Evolutionary conservation across 2,113 vertebrate species (phyloP), one percentile per base, ranked within the genome.

Genomic region (Nettapus auritus): DNA sequence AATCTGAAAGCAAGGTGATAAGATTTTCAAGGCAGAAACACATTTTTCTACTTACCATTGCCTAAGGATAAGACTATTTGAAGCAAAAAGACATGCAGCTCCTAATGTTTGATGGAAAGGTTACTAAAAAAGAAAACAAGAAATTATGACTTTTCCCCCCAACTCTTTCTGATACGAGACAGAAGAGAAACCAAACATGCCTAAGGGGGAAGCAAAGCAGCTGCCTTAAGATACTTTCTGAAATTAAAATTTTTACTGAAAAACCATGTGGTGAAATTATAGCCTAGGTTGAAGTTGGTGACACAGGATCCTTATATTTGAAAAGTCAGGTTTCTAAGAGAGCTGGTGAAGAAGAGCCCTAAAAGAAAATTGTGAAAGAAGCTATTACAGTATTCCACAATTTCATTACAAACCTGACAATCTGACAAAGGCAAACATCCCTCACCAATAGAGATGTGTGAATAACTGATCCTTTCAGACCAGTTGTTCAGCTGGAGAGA

Each of bases 1-100:
- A 96, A 89, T 96, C 59, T 86, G 71, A 96, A 84, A 96, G 71
- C 26, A 77, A 95, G 89, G 5, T 90, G 97, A 67, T 84, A 96
- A 94, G 84, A 94, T 90, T 89, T 96, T 62, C 87, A 66, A 96
- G 90, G 87, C 70, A 91, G 63, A 89, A 94, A 90, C 42, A 94
- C 82, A 38, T 86, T 96, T 96, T 94, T 80, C 71, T 93, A 95
- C 79, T 94, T 95, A 67, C 64, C 52, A 25, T 25, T 93, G 77
- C 88, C 78, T 81, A 86, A 94, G 90, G 75, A 93, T 81, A 96
- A 95, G 77, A 83, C 69, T 59, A 57, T 89, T 56, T 74, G 89
- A 81, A 95, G 74, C 82, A 82, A 83, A 93, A 94, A 95, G 92
- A 92, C 44, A 82, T 33, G 66, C 59, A 66, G 71, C 80, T 96